A percentile compares a stretch with the other conserved stretches of the same genome.
phyloP scores from a whole-genome alignment of 2,113 vertebrate species.

The Lota lota region DNA sequence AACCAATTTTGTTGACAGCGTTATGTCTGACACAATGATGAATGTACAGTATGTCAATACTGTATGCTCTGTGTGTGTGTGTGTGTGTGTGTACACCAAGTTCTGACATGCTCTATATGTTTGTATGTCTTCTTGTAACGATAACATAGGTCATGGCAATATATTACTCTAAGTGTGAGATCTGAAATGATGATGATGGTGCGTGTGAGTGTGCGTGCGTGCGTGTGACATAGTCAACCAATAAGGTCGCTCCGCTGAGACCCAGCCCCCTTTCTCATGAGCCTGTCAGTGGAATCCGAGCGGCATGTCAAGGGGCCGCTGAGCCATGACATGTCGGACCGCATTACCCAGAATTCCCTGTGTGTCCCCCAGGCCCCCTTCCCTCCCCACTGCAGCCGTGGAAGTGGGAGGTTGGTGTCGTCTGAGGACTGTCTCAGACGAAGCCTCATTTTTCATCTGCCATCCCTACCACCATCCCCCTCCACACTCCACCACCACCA shows the following conservation, averaged over 20 bases:
- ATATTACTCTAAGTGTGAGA: too few species aligned
- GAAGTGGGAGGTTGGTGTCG: slow-evolving; percentile 39
- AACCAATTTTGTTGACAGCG: too few species aligned
- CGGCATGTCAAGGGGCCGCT: slow-evolving; percentile 55
- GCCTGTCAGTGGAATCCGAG: slow-evolving; percentile 45
- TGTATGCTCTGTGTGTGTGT: too few species aligned
- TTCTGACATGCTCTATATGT: too few species aligned
- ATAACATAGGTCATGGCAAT: too few species aligned
- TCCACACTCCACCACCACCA: too few species aligned
- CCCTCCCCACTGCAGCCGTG: slow-evolving; percentile 29
- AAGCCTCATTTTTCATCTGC: slow-evolving; percentile 63
- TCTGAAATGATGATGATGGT: too few species aligned
- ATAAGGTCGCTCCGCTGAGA: slow-evolving; percentile 18
- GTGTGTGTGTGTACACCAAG: too few species aligned
- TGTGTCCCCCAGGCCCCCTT: slow-evolving; percentile 50
- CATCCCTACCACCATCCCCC: background rate
- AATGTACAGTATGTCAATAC: too few species aligned
- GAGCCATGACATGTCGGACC: slow-evolving; percentile 58
- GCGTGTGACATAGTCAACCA: slow-evolving; percentile 10
- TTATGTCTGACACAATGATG: too few species aligned
- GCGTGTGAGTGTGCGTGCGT: too few species aligned
- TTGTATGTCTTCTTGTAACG: too few species aligned
- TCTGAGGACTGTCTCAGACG: slow-evolving; percentile 50
- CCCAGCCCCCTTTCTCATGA: slow-evolving; percentile 29
- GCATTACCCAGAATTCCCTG: slow-evolving; percentile 64